Conservation (phyloP, 2,113 vertebrate species). For the Mirounga angustirostris region DNA sequence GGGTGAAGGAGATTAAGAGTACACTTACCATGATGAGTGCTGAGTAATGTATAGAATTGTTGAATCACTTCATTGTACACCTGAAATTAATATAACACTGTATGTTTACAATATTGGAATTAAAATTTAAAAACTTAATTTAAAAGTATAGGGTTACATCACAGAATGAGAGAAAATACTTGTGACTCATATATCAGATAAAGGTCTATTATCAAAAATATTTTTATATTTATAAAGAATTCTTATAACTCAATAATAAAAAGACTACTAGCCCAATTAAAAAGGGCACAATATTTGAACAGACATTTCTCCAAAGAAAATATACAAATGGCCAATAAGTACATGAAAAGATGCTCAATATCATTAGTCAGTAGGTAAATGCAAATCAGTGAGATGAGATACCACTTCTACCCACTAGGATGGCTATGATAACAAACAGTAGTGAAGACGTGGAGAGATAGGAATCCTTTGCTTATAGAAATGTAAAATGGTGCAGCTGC, state of each 20-base stretch:
- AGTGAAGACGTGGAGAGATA: not conserved
- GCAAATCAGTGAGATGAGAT: not conserved
- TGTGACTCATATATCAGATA: not conserved
- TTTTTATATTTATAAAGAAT: not conserved
- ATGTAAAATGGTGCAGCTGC: not conserved
- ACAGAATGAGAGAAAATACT: not conserved
- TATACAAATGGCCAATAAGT: not conserved
- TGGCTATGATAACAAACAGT: not conserved
- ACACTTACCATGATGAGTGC: not conserved
- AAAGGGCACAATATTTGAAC: not conserved
- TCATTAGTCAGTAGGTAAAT: not conserved
- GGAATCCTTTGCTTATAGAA: not conserved
- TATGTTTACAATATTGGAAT: not conserved
- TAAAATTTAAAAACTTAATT: not conserved
- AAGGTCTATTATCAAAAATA: not conserved
- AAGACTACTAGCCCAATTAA: not conserved
- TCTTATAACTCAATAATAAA: not conserved
- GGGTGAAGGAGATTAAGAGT: not conserved
- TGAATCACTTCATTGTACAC: not conserved
- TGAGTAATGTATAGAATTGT: not conserved
- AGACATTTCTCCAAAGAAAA: not conserved
- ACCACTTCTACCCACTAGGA: not conserved
- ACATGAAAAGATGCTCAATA: not conserved
- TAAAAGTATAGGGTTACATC: not conserved
- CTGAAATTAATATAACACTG: not conserved